Evolutionary conservation across 2,888 invertebrate species (phyloP).

Genomic region (Fissipunctia ypsillon): DNA sequence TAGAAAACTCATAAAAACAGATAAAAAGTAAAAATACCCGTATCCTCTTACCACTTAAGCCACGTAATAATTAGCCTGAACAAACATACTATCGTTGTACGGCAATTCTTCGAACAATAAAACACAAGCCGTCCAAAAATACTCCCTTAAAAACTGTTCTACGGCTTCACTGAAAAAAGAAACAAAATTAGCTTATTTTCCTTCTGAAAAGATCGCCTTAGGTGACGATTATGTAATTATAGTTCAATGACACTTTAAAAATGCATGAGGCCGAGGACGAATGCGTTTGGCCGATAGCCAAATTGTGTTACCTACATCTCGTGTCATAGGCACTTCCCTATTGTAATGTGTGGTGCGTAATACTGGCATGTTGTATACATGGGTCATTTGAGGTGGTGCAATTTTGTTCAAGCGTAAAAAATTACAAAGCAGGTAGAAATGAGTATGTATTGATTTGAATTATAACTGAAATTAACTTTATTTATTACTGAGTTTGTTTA

Average conservation of each 20-base stretch:
- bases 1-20: constrained; percentile 8
- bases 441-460: no score
- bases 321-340: constrained; percentile 58
- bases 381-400: no score
- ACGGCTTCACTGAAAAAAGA: constrained; percentile 8
- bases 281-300: constrained; percentile 66
- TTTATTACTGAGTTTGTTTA: no score
- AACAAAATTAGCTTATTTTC: constrained; percentile 24
- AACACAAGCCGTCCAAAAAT: constrained; percentile 34
- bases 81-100: constrained; percentile 44
- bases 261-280: constrained; percentile 56
- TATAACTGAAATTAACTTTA: no score
- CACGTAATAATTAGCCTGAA: constrained; percentile 52
- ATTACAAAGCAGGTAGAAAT: no score
- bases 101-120: constrained; percentile 41
- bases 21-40: constrained; percentile 13
- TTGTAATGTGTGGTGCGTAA: constrained; percentile 33
- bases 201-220: constrained; percentile 18
- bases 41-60: constrained; percentile 39
- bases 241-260: constrained; percentile 69
- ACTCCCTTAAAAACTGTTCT: constrained; percentile 9
- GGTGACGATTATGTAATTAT: constrained; percentile 68
- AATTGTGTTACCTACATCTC: constrained; percentile 42
- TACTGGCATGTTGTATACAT: constrained; percentile 13
- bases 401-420: no score